A percentile compares a stretch with the other conserved stretches of the same genome.
These are phyloP conservation scores for Pristionchus japonicus DNA, from an alignment of 2,888 invertebrate genomes.

Conservation along the genomic window DNA sequence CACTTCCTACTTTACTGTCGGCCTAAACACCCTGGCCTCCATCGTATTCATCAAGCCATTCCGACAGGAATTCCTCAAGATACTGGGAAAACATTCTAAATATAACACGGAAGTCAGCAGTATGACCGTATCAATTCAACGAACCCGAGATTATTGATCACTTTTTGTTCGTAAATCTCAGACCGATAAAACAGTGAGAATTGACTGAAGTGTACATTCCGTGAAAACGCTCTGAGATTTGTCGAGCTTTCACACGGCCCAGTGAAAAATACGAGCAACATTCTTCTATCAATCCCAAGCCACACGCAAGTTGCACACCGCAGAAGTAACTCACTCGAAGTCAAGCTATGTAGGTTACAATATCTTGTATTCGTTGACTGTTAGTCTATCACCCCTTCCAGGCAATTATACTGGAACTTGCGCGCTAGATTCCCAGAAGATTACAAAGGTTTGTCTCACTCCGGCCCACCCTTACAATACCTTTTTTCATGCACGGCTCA, in stretches of 20 bases:
- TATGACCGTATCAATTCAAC: not conserved
- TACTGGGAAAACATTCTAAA: not conserved
- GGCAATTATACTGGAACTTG: not conserved
- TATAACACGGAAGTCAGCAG: not conserved
- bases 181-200: not conserved
- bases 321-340: not conserved
- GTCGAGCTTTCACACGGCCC: not conserved
- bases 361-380: not conserved
- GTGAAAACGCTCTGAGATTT: not conserved
- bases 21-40: conserved; percentile 2
- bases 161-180: not conserved
- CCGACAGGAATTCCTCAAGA: not conserved
- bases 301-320: not conserved
- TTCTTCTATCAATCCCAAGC: not conserved
- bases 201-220: not conserved
- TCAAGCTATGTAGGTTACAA: not conserved
- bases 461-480: not conserved
- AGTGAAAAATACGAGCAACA: not conserved
- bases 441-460: not conserved
- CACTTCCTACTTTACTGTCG: not conserved
- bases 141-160: not conserved
- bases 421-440: not conserved
- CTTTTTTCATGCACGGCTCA: not conserved
- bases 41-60: not conserved
- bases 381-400: not conserved